Evolutionary conservation across 2,797 vertebrate genomes (phyloP).

Genomic region (Podarcis lilfordi): DNA sequence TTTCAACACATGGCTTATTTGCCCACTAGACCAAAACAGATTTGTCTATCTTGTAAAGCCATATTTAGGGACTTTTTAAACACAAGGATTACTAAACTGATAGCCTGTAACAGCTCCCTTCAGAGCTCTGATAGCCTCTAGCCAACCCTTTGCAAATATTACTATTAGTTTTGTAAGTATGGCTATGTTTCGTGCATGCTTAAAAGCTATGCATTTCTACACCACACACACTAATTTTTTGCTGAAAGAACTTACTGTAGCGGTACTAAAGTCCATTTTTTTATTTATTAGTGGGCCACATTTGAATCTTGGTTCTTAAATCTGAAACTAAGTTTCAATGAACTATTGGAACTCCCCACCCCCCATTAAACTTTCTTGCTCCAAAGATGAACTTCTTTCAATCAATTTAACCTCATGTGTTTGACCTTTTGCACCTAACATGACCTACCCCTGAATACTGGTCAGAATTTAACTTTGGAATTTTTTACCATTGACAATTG

Average conservation of each 20-base stretch:
- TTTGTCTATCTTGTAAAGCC: constrained; percentile 62
- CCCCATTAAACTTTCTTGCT: neutral
- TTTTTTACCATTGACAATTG: neutral
- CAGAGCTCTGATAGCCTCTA: constrained; percentile 55
- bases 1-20: constrained; percentile 54
- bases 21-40: constrained; percentile 55
- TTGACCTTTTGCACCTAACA: neutral
- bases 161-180: neutral
- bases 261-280: neutral
- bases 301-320: neutral
- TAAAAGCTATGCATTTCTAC: constrained; percentile 40
- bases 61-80: constrained; percentile 56
- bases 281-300: neutral
- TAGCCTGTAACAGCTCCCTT: constrained; percentile 60
- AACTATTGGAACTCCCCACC: neutral
- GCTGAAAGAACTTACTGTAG: neutral
- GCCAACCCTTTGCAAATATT: constrained; percentile 30
- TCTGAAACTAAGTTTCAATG: neutral
- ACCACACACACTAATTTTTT: neutral
- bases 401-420: neutral
- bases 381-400: neutral
- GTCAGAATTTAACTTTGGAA: neutral
- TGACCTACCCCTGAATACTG: neutral
- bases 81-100: constrained; percentile 57
- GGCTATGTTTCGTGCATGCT: constrained; percentile 39